Evolutionary conservation across 2,797 vertebrate species (phyloP).

Genomic region (Acanthiza pusilla): DNA sequence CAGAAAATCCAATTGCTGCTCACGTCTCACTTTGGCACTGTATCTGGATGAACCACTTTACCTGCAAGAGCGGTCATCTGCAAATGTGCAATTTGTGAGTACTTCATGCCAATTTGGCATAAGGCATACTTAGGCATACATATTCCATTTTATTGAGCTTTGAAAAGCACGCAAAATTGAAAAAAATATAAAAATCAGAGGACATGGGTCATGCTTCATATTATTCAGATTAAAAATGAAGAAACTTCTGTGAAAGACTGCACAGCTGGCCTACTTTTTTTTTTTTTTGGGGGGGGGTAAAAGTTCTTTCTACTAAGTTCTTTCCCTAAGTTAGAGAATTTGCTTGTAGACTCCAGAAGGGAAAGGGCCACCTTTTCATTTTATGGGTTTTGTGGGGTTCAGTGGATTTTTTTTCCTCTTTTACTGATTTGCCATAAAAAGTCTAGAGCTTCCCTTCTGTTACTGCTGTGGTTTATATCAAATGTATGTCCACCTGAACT

Average conservation of each 20-base stretch:
- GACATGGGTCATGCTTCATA: neutral
- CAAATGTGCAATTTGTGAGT: constrained; percentile 1
- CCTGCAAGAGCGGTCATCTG: neutral
- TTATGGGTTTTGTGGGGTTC: neutral
- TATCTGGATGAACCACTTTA: neutral
- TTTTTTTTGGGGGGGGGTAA: neutral
- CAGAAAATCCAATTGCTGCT: neutral
- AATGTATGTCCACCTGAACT: neutral
- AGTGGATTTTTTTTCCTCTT: neutral
- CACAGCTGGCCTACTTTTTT: neutral
- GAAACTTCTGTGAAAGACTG: neutral
- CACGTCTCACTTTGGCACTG: neutral
- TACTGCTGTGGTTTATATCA: neutral
- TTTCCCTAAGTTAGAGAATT: neutral
- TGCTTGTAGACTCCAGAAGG: neutral
- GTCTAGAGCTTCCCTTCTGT: neutral
- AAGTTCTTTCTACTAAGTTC: neutral
- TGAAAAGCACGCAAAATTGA: neutral
- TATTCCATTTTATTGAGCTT: neutral
- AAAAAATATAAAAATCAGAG: neutral
- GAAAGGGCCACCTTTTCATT: neutral
- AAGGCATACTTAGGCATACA: neutral
- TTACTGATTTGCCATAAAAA: neutral
- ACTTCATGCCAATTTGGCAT: neutral
- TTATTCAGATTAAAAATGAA: neutral